A percentile compares a stretch with the other conserved stretches of the same genome.
These are phyloP conservation scores for Natator depressus DNA, from an alignment of 2,113 vertebrate species.

Conservation along the genomic window DNA sequence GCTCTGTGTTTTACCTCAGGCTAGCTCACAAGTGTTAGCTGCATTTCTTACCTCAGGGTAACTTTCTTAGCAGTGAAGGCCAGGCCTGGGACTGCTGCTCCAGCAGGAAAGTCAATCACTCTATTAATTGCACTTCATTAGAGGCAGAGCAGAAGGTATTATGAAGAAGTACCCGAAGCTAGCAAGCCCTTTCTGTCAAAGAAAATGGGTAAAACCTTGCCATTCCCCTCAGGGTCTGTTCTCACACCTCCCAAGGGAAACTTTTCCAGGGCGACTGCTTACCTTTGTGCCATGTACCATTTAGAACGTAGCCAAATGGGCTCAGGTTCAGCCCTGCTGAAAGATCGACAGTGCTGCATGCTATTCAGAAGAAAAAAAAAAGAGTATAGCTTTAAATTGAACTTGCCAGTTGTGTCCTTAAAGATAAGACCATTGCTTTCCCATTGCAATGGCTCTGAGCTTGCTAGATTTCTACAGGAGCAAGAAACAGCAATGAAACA, in stretches of 20 bases:
- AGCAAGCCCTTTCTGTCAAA: neutral
- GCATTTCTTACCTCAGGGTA: neutral
- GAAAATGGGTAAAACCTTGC: neutral
- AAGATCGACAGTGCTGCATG: neutral
- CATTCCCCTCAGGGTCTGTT: neutral
- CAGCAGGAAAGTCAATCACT: neutral
- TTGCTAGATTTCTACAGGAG: neutral
- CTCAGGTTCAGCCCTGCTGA: neutral
- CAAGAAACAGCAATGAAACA: neutral
- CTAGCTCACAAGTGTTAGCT: neutral
- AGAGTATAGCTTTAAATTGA: neutral
- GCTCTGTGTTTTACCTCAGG: neutral
- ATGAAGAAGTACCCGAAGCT: neutral
- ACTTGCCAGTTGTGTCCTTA: neutral
- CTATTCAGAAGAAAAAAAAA: neutral
- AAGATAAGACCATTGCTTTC: neutral
- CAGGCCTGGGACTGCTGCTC: neutral
- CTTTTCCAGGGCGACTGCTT: neutral
- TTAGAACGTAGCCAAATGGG: neutral
- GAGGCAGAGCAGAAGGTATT: neutral
- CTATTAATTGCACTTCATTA: neutral
- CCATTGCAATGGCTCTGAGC: neutral
- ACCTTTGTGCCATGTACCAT: neutral
- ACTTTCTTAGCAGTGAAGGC: neutral
- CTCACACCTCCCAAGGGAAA: neutral